Conservation (phyloP, 2,797 vertebrate genomes). For the Natrix natrix region DNA sequence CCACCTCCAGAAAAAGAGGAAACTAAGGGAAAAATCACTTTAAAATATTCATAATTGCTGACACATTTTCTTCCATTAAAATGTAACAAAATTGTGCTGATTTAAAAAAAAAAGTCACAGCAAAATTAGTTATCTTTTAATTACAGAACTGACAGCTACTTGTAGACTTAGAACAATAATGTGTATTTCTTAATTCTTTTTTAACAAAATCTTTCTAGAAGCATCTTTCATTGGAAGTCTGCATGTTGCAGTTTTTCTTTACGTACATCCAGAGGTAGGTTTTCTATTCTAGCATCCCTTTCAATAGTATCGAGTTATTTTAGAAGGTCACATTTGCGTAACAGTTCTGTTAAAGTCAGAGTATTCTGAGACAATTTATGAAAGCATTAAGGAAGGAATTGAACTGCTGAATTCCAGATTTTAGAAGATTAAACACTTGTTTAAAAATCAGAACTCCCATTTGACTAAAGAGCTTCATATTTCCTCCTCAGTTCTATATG, state of each 20-base stretch:
- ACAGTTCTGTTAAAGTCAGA: not conserved
- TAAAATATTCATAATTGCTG: not conserved
- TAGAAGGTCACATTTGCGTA: not conserved
- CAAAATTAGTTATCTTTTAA: not conserved
- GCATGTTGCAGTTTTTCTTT: conserved; percentile 99
- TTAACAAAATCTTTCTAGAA: conserved; percentile 76
- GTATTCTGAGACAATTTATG: not conserved
- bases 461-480: not conserved
- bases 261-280: conserved; percentile 96
- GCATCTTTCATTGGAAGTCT: conserved; percentile 96
- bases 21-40: not conserved
- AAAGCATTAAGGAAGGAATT: not conserved
- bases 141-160: not conserved
- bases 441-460: not conserved
- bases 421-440: not conserved
- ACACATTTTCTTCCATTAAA: not conserved
- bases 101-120: not conserved
- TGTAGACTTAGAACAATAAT: conserved; percentile 13
- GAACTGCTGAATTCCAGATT: not conserved
- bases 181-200: conserved; percentile 46
- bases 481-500: not conserved
- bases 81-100: not conserved
- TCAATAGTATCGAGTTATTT: conserved; percentile 6
- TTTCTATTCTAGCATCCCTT: not conserved
- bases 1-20: not conserved